A percentile compares a stretch with the other conserved stretches of the same genome.
These are phyloP conservation scores for Scaptomyza cyrtandrae DNA, from an alignment of 2,888 invertebrate species.

Conservation along the genomic window DNA sequence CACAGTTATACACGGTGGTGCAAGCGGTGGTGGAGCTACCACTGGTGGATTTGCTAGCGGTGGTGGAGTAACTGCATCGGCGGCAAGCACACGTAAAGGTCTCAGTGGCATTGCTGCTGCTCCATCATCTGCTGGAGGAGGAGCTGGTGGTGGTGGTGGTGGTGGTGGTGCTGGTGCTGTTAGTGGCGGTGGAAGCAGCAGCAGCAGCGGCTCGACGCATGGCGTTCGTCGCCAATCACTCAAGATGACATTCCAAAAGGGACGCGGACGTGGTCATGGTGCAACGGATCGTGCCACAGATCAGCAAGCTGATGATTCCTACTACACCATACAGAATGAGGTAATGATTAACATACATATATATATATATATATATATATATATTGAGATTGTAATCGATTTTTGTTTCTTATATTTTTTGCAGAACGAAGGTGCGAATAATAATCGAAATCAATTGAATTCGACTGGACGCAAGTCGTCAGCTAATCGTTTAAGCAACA, in stretches of 20 bases:
- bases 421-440: slow-evolving; percentile 85
- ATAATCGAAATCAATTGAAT: slow-evolving; percentile 49
- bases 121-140: neutral
- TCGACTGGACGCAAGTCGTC: slow-evolving; percentile 88
- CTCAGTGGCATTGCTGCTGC: slow-evolving; percentile 5
- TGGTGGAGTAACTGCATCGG: neutral
- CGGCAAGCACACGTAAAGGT: slow-evolving; percentile 2
- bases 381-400: too few species aligned
- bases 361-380: too few species aligned
- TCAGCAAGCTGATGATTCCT: slow-evolving; percentile 84
- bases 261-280: slow-evolving; percentile 86
- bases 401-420: slow-evolving; percentile 49
- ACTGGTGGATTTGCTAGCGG: neutral
- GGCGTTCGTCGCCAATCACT: slow-evolving; percentile 87
- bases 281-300: slow-evolving; percentile 83
- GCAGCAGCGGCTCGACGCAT: slow-evolving; percentile 49
- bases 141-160: slow-evolving; percentile 52
- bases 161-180: slow-evolving; percentile 27
- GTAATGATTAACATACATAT: slow-evolving; percentile 75
- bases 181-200: slow-evolving; percentile 43
- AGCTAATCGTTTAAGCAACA: slow-evolving; percentile 88
- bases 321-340: slow-evolving; percentile 90
- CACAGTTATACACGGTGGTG: slow-evolving; percentile 61
- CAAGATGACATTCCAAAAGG: slow-evolving; percentile 92
- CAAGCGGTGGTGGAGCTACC: neutral